Evolutionary conservation across 2,888 invertebrate species (phyloP).

Genomic region (Tachina lurida): DNA sequence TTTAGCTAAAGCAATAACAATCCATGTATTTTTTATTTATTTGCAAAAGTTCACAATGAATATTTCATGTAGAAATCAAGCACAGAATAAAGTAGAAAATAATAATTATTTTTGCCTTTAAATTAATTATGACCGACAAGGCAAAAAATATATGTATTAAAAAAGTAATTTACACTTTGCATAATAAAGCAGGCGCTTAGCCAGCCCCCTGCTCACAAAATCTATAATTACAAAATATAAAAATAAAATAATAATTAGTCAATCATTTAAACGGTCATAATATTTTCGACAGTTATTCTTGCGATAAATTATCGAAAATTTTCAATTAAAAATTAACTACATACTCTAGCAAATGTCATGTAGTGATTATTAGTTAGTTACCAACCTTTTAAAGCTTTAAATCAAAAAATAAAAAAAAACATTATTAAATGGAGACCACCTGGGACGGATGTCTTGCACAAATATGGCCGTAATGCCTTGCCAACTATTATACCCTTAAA

Average conservation of each 20-base stretch:
- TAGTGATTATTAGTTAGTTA: background rate
- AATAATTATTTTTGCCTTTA: background rate
- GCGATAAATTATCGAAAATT: background rate
- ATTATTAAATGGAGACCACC: constrained; percentile 34
- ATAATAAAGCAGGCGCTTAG: constrained; percentile 36
- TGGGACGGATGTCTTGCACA: constrained; percentile 49
- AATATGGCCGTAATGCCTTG: constrained; percentile 36
- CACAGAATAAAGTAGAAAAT: background rate
- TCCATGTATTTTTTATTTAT: background rate
- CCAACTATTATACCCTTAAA: constrained; percentile 31
- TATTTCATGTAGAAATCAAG: background rate
- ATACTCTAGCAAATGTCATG: background rate
- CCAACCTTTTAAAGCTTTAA: background rate
- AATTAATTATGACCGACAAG: constrained; percentile 30
- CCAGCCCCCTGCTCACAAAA: too few species aligned
- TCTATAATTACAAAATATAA: background rate
- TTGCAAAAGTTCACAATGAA: background rate
- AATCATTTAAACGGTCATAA: background rate
- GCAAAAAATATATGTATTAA: background rate
- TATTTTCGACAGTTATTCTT: background rate
- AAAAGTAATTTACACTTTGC: constrained; percentile 12
- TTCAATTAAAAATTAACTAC: background rate
- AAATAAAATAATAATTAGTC: background rate
- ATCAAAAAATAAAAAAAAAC: background rate
- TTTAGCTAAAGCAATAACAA: background rate